phyloP scores from a whole-genome alignment of 2,888 invertebrate species.

The Phanerotoma sp. region DNA sequence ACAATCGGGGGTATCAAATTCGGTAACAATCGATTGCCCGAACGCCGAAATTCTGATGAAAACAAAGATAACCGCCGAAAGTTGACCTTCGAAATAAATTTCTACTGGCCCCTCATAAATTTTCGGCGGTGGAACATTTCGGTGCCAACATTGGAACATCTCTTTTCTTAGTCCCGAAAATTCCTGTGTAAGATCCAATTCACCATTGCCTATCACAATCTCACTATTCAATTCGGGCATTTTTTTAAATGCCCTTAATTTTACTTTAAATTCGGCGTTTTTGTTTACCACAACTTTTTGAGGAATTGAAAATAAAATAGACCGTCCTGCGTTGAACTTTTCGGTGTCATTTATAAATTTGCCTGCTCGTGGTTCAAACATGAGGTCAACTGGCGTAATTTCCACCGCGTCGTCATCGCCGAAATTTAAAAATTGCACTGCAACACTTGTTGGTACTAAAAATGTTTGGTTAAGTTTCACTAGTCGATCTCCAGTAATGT shows the following conservation, averaged over 20 bases:
- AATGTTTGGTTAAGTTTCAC: conserved; percentile 50
- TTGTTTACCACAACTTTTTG: conserved; percentile 59
- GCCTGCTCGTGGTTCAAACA: conserved; percentile 45
- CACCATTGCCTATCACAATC: conserved; percentile 63
- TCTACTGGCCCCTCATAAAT: conserved; percentile 64
- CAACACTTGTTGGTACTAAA: conserved; percentile 61
- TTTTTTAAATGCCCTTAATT: conserved; percentile 61
- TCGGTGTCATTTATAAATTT: conserved; percentile 39
- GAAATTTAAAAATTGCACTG: conserved; percentile 63
- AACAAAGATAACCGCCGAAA: conserved; percentile 62
- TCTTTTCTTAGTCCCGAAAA: conserved; percentile 64
- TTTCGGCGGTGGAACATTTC: conserved; percentile 51
- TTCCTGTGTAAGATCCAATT: conserved; percentile 65
- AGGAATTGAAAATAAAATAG: conserved; percentile 66
- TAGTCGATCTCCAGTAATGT: conserved; percentile 47
- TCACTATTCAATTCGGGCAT: conserved; percentile 65
- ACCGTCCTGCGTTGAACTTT: conserved; percentile 65
- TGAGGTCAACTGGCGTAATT: conserved; percentile 45
- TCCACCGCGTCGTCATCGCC: conserved; percentile 59
- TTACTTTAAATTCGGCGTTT: conserved; percentile 60
- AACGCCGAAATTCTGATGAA: conserved; percentile 68
- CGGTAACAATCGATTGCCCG: conserved; percentile 66
- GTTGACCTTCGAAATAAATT: conserved; percentile 56
- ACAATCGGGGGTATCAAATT: conserved; percentile 57
- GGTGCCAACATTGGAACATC: conserved; percentile 43